Base-by-base conservation (phyloP, 2,797 vertebrate genomes). In the Esox masquinongy region DNA sequence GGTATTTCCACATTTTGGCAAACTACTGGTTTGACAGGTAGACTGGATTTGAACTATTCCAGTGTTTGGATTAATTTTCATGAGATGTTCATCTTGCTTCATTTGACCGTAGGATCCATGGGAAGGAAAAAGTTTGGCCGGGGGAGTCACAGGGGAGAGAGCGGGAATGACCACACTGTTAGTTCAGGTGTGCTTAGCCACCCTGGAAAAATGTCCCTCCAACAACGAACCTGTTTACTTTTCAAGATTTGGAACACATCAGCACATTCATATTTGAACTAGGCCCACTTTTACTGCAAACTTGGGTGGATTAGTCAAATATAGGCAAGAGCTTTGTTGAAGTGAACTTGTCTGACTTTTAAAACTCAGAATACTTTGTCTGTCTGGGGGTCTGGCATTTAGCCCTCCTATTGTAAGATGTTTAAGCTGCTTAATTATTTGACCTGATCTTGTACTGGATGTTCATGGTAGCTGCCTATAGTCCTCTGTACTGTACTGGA, bases 371-470 rank as follows among this genome's bases (percentile, higher is more conserved):
- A 87, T 83, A 59, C 83, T 64, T 79, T 82, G 76, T 86, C 79
- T 85, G 84, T 88, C 86, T 86, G 82, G 90, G 86, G 88, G 79
- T 85, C 86, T 88, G 85, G 74, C 87, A 88, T 87, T 88, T 90
- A 84, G 86, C 87, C 84, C 82, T 77, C 79, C 88, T 87, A 92
- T 91, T 90, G 89, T 91, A 71, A 72, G 89, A 79, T 81, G 74
- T 88, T 90, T 90, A 90, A 93, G 90, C 88, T 86, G 90, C 90
- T 90, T 90, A 89, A 93, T 91, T 90, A 90, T 93, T 91, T 91
- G 90, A 90, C 91, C 90, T 88, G 89, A 91, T 90, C 88, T 90
- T 84, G 83, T 76, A 85, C 87, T 76, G 83, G 89, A 87, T 89
- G 89, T 90, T 89, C 85, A 90, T 90, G 90, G 89, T 91, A 90